phyloP scores from a whole-genome alignment of 2,888 invertebrate genomes.

The Hermaeophaga mercurialis region DNA sequence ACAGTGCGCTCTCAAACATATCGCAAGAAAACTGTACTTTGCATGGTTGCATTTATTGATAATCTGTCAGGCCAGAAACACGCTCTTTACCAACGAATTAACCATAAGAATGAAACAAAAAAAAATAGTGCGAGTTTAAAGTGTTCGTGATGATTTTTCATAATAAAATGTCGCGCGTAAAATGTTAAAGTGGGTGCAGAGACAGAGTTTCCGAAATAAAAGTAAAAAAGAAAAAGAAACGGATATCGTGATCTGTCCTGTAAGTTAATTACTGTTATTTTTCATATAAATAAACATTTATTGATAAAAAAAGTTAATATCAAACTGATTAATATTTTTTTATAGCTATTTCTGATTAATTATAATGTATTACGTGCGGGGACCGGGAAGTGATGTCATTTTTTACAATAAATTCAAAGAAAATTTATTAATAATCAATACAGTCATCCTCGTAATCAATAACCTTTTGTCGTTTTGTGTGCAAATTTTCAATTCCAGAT shows the following conservation, averaged over 20 bases:
- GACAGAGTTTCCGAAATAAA: slow-evolving; percentile 46
- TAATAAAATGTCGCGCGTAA: slow-evolving; percentile 28
- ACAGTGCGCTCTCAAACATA: slow-evolving; percentile 20
- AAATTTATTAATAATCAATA: too few relatives aligned
- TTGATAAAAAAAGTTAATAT: too few relatives aligned
- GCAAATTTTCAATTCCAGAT: too few relatives aligned
- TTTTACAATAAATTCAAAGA: too few relatives aligned
- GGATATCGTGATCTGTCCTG: slow-evolving; percentile 40
- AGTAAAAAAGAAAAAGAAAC: slow-evolving; percentile 33
- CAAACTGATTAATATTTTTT: too few relatives aligned
- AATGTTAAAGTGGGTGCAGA: slow-evolving; percentile 56
- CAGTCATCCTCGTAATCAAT: too few relatives aligned
- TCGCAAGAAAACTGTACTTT: slow-evolving; percentile 38
- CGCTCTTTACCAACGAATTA: slow-evolving; percentile 22
- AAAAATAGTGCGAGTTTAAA: slow-evolving; percentile 25
- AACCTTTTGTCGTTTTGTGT: too few relatives aligned
- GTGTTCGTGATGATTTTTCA: slow-evolving; percentile 9
- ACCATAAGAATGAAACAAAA: slow-evolving; percentile 21
- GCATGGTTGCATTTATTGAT: slow-evolving; percentile 39
- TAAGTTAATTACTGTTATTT: slow-evolving; percentile 31
- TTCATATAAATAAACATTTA: too few relatives aligned
- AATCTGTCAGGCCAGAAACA: slow-evolving; percentile 39
- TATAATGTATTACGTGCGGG: too few relatives aligned
- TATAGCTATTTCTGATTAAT: too few relatives aligned
- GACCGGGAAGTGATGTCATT: too few relatives aligned